Conservation (phyloP, 2,113 vertebrate genomes). For the Rhodinocichla rosea region DNA sequence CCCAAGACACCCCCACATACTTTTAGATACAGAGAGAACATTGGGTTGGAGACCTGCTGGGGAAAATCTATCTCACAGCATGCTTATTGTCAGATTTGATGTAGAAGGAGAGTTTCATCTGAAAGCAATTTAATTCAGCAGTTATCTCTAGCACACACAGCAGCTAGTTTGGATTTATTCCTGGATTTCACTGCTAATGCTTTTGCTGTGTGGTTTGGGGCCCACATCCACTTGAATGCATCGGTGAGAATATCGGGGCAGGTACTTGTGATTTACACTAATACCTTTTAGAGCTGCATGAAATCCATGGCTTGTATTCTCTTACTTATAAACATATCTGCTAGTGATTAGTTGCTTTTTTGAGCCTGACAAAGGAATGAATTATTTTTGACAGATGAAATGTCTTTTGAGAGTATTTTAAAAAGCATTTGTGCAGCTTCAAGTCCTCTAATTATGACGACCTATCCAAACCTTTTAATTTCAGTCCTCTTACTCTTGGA, state of each 20-base stretch:
- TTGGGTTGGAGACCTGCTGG: neutral
- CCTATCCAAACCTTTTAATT: constrained; percentile 36
- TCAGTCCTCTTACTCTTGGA: neutral
- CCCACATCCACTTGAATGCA: neutral
- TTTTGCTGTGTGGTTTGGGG: neutral
- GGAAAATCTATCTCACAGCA: neutral
- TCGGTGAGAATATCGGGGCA: neutral
- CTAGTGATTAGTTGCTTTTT: constrained; percentile 34
- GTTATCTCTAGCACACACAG: neutral
- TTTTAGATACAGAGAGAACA: neutral
- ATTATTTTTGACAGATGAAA: constrained; percentile 36
- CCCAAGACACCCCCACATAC: neutral
- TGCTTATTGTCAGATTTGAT: neutral
- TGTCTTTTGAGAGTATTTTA: constrained; percentile 30
- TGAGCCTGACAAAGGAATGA: constrained; percentile 36
- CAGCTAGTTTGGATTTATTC: neutral
- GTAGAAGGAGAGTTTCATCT: neutral
- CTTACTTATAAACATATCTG: constrained; percentile 28
- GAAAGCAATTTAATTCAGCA: constrained; percentile 15
- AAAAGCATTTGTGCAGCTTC: neutral
- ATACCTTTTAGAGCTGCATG: neutral
- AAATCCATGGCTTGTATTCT: neutral
- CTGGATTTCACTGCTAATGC: neutral
- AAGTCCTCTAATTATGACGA: constrained; percentile 20
- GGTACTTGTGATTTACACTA: neutral